Percentiles rank a stretch among this genome's conserved stretches.
These are phyloP conservation scores for Bombyx mandarina DNA, from an alignment of 1,140 invertebrate species.

Conservation along the genomic window DNA sequence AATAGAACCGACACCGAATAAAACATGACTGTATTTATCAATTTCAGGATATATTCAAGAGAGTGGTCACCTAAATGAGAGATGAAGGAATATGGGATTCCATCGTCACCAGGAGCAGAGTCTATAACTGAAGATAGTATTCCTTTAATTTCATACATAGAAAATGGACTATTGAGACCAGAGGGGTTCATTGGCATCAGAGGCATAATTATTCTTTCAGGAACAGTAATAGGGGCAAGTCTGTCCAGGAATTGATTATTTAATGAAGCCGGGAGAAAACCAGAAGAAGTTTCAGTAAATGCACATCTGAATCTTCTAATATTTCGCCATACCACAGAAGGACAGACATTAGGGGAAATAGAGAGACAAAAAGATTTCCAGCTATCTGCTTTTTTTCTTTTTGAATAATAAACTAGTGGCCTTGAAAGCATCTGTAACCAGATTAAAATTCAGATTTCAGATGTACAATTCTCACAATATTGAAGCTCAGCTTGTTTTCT, in stretches of 20 bases:
- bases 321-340: constrained; percentile 2
- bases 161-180: constrained; percentile 9
- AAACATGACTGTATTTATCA: constrained; percentile 8
- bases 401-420: not conserved
- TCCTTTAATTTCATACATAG: constrained; percentile 9
- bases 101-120: constrained; percentile 12
- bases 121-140: constrained; percentile 9
- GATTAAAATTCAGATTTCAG: not conserved
- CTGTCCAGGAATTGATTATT: constrained; percentile 1
- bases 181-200: not conserved
- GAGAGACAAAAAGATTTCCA: constrained; percentile 1
- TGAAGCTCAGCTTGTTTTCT: constrained; percentile 12
- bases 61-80: constrained; percentile 5
- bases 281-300: not conserved
- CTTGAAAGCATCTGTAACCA: not conserved
- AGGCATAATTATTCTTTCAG: not conserved
- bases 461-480: not conserved
- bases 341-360: not conserved
- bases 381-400: constrained; percentile 4
- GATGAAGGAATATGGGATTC: constrained; percentile 16
- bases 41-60: constrained; percentile 8
- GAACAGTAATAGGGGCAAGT: constrained; percentile 9
- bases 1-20: constrained; percentile 9
- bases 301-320: not conserved
- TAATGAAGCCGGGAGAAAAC: not conserved